Evolutionary conservation across 2,888 invertebrate genomes (phyloP).

Genomic region (Cotesia congregata): DNA sequence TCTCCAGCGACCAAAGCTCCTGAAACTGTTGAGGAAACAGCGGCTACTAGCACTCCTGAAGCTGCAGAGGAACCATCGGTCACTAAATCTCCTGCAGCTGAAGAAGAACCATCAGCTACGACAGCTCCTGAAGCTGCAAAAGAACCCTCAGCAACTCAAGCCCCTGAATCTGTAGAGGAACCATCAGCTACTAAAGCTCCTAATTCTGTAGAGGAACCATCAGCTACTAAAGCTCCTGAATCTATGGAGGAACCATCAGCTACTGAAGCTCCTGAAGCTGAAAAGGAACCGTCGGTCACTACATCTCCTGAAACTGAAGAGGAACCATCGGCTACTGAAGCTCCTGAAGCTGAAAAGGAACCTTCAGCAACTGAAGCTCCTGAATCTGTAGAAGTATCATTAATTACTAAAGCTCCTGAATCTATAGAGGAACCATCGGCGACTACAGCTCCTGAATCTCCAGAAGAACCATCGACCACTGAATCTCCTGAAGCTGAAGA

Average conservation of each 20-base stretch:
- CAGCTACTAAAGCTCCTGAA: constrained; percentile 19
- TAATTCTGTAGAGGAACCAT: no score
- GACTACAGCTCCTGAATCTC: neutral
- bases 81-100: neutral
- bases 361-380: constrained; percentile 19
- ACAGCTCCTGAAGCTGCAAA: constrained; percentile 29
- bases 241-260: constrained; percentile 32
- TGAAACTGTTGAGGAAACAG: constrained; percentile 26
- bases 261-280: neutral
- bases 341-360: constrained; percentile 28
- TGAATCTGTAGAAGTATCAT: neutral
- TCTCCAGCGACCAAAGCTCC: neutral
- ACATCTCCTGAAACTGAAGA: neutral
- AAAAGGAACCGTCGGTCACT: constrained; percentile 16
- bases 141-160: constrained; percentile 13
- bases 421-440: neutral
- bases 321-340: neutral
- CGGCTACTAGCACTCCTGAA: constrained; percentile 16
- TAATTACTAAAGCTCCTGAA: neutral
- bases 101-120: constrained; percentile 19
- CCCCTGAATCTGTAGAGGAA: constrained; percentile 4
- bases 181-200: neutral
- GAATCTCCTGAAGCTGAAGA: neutral
- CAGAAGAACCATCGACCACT: neutral
- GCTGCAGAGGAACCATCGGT: constrained; percentile 32